Percentiles rank a stretch among this genome's conserved stretches.
Evolutionary conservation across 2,888 invertebrate species (phyloP).

Genomic region (Plebejus anna): DNA sequence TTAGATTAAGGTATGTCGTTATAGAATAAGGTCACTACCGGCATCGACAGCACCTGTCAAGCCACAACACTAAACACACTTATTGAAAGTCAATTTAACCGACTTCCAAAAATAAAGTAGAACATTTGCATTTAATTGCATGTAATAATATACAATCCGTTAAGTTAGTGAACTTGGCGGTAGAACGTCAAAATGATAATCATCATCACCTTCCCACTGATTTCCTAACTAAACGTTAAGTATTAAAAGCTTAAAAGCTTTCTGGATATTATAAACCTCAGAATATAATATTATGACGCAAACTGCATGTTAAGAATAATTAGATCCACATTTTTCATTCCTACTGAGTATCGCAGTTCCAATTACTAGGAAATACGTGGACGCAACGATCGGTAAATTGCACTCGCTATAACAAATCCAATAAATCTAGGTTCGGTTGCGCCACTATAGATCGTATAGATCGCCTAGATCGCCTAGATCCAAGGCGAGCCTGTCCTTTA

Average conservation of each 20-base stretch:
- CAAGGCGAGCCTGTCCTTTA: slow-evolving; percentile 43
- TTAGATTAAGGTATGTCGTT: not conserved
- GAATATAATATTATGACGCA: slow-evolving; percentile 1
- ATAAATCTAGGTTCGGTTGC: slow-evolving; percentile 40
- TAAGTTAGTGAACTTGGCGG: too few species aligned
- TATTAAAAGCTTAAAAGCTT: too few species aligned
- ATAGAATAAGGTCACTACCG: not conserved
- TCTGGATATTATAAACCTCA: too few species aligned
- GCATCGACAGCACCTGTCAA: not conserved
- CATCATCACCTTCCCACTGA: too few species aligned
- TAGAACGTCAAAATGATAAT: too few species aligned
- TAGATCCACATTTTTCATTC: not conserved
- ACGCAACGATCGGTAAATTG: slow-evolving; percentile 13
- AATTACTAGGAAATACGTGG: not conserved
- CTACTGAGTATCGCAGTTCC: not conserved
- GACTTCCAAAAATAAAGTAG: not conserved
- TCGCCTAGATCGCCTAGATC: slow-evolving; percentile 36
- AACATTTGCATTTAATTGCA: too few species aligned
- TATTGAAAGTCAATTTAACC: not conserved
- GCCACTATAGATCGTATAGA: slow-evolving; percentile 39
- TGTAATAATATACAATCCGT: too few species aligned
- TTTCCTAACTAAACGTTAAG: too few species aligned
- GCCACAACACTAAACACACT: not conserved
- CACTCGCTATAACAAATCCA: slow-evolving; percentile 31
- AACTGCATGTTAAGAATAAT: slow-evolving; percentile 20